A percentile compares a stretch with the other conserved stretches of the same genome.
These are phyloP conservation scores for Gouania willdenowi DNA, from an alignment of 2,797 vertebrate genomes.

Conservation along the genomic window DNA sequence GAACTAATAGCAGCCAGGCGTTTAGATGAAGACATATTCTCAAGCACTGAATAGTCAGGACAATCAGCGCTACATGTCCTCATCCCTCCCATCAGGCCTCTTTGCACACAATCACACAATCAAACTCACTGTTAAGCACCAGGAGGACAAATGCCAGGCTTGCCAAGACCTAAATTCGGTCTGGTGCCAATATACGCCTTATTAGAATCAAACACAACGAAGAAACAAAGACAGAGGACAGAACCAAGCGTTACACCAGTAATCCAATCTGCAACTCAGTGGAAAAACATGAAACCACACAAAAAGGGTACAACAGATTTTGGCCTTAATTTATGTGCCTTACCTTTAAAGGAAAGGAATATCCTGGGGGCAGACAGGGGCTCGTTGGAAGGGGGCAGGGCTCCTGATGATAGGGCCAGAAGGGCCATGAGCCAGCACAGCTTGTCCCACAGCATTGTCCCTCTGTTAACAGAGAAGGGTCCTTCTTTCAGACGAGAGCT, in stretches of 20 bases:
- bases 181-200: slow-evolving; percentile 26
- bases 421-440: slow-evolving; percentile 74
- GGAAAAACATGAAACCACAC: slow-evolving; percentile 2
- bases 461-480: slow-evolving; percentile 58
- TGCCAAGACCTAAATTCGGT: slow-evolving; percentile 24
- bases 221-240: slow-evolving; percentile 1
- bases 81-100: slow-evolving; percentile 19
- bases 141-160: slow-evolving; percentile 9
- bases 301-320: slow-evolving; percentile 16
- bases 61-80: slow-evolving; percentile 43
- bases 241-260: not conserved
- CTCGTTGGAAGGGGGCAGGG: slow-evolving; percentile 52
- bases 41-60: slow-evolving; percentile 29
- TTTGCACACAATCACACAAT: slow-evolving; percentile 29
- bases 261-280: slow-evolving; percentile 9
- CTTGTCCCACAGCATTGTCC: slow-evolving; percentile 68
- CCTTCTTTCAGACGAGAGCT: too few species aligned
- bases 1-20: slow-evolving; percentile 33
- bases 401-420: slow-evolving; percentile 63
- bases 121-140: slow-evolving; percentile 26
- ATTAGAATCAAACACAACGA: slow-evolving; percentile 5
- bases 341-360: slow-evolving; percentile 84
- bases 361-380: slow-evolving; percentile 76
- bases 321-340: slow-evolving; percentile 20
- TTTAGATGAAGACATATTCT: slow-evolving; percentile 55